Evolutionary conservation across 2,888 invertebrate genomes (phyloP), one percentile per base, ranked within the genome.

Genomic region (Tachina grossa): DNA sequence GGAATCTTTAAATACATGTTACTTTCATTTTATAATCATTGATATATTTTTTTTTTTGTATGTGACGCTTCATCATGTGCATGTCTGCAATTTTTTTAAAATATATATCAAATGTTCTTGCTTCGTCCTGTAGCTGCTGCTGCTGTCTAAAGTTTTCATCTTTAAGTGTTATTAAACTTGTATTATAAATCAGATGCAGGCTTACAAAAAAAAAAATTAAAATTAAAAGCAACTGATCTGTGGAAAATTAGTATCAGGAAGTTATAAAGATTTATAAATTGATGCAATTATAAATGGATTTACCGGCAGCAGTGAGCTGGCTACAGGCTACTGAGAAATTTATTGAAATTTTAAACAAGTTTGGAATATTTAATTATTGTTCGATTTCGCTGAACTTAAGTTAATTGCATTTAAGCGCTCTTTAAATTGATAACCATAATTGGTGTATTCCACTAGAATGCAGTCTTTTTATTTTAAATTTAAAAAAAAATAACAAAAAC

Each of bases 181-280:
- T 85, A 80, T 76, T 79, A 83, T 85, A 85, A 85, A 83, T 85
- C 85, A 83, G 72, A 51, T 71, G 51, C 41, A 13, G 45, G 8
- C 1, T 43, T 9, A 61, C 9, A 47, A 69, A 65, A 57, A 68
- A 43, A 59, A 39, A 49, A 43, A n/a, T 45, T 13, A 45, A 39
- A 59, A 39, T 22, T 22, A n/a, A 16, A 63, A 19, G 3, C 51
- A 61, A 61, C 49, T 83, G 85, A 83, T 72, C 76, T 85, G 65
- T 85, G 85, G 85, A 85, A 85, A 85, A 85, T 85, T 85, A 85
- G 83, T 85, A 85, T 80, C 85, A 85, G 85, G 83, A 85, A 85
- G 76, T 83, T 79, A 59, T 22, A 76, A 41, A 72, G 66, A 72
- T 71, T 85, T 76, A 66, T 69, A 78, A 78, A 75, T 82, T 72